These are phyloP conservation scores for Thyatira batis DNA, from an alignment of 2,888 invertebrate genomes.

Conservation along the genomic window DNA sequence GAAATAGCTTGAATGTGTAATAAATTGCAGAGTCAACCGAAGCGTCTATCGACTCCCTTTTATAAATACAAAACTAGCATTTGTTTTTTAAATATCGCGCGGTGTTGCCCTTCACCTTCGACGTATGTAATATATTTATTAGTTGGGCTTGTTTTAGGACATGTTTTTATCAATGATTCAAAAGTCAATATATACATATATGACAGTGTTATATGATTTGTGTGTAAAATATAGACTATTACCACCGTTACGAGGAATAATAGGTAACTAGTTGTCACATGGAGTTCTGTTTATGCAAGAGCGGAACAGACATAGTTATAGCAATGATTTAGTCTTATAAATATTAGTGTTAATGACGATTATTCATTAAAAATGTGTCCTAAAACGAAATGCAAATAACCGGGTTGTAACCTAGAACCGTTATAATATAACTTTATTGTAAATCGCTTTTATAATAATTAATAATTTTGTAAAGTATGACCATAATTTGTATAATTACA, in stretches of 20 bases:
- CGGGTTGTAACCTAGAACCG: slow-evolving; percentile 41
- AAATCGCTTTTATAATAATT: slow-evolving; percentile 40
- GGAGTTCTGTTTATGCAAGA: too few species aligned
- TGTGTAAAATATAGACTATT: neutral
- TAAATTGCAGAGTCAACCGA: too few species aligned
- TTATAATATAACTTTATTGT: slow-evolving; percentile 46
- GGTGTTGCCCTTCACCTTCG: neutral
- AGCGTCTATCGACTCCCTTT: neutral
- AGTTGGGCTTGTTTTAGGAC: neutral
- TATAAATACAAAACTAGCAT: neutral
- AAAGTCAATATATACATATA: neutral
- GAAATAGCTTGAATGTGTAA: too few species aligned
- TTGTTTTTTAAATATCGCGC: neutral
- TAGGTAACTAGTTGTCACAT: too few species aligned
- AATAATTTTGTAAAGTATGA: slow-evolving; percentile 54
- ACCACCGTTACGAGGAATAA: too few species aligned
- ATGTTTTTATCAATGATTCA: neutral
- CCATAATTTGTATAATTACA: slow-evolving; percentile 58
- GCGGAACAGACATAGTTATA: too few species aligned
- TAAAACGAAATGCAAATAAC: slow-evolving; percentile 18
- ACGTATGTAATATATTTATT: neutral
- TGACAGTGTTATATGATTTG: neutral
- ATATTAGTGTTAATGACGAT: too few species aligned
- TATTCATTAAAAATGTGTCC: neutral
- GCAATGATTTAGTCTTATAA: too few species aligned